Evolutionary conservation across 2,888 invertebrate genomes (phyloP).

Genomic region (Dione juno): DNA sequence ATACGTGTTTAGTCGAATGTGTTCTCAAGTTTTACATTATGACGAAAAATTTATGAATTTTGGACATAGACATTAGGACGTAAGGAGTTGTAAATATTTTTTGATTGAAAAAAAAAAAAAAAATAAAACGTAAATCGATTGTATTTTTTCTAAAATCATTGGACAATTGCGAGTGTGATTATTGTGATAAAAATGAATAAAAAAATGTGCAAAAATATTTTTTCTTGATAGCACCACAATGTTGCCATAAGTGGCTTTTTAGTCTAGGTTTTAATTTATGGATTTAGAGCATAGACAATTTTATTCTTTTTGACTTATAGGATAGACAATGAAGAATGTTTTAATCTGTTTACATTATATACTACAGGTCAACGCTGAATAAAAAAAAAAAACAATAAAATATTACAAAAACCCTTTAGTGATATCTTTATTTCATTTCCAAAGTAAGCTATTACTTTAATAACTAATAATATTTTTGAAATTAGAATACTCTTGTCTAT

Average conservation of each 20-base stretch:
- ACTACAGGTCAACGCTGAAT: neutral
- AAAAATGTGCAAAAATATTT: conserved; percentile 59
- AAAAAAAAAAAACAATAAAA: neutral
- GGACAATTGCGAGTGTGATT: conserved; percentile 54
- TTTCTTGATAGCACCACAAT: conserved; percentile 58
- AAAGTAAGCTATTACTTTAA: neutral
- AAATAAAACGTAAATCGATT: conserved; percentile 49
- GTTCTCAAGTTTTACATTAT: conserved; percentile 44
- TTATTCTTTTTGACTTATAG: conserved; percentile 23
- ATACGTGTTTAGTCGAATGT: conserved; percentile 39
- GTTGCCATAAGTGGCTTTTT: conserved; percentile 50
- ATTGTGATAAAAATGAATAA: conserved; percentile 51
- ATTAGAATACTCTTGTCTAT: conserved; percentile 41
- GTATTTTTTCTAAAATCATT: conserved; percentile 60
- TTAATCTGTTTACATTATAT: neutral
- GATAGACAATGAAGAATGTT: conserved; percentile 1
- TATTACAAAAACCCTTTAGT: neutral
- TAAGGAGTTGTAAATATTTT: conserved; percentile 63
- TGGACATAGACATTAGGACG: conserved; percentile 47
- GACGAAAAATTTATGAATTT: conserved; percentile 44
- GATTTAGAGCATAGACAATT: conserved; percentile 41
- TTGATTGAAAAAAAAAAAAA: conserved; percentile 47
- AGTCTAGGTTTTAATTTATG: conserved; percentile 47
- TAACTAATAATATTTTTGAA: neutral
- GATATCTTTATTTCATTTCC: neutral